phyloP scores from a whole-genome alignment of 35 echinoderm and acorn worm species.

The Chiridota heheva region DNA sequence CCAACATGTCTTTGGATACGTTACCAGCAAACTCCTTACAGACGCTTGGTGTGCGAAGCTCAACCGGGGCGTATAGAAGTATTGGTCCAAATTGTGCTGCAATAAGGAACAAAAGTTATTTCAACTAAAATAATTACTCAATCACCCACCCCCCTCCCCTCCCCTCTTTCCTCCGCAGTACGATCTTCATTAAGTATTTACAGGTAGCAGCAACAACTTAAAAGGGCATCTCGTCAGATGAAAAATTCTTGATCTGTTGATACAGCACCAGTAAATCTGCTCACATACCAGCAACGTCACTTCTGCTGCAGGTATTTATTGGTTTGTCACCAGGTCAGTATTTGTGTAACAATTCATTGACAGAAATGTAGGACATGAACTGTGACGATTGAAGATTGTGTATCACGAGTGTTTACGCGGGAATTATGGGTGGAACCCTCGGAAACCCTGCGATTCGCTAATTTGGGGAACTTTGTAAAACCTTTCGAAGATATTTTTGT shows the following conservation, averaged over 20 bases:
- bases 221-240: background rate
- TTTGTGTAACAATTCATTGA: too few relatives aligned
- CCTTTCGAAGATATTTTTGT: too few relatives aligned
- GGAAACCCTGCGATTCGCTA: too few relatives aligned
- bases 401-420: too few relatives aligned
- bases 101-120: background rate
- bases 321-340: too few relatives aligned
- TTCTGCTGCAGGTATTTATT: too few relatives aligned
- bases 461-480: too few relatives aligned
- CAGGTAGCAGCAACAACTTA: background rate
- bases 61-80: constrained; percentile 5
- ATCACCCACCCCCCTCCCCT: background rate
- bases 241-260: background rate
- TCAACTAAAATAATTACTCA: background rate
- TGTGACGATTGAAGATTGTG: too few relatives aligned
- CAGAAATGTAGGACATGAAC: too few relatives aligned
- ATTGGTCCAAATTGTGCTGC: background rate
- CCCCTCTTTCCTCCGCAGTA: background rate
- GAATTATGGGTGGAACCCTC: too few relatives aligned
- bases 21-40: constrained; percentile 11
- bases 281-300: too few relatives aligned
- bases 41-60: background rate
- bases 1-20: background rate
- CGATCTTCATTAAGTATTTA: background rate
- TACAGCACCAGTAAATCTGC: too few relatives aligned